Percentiles rank a stretch among this genome's conserved stretches.
phyloP scores from a whole-genome alignment of 2,888 invertebrate genomes.

The Yponomeuta malinellus region DNA sequence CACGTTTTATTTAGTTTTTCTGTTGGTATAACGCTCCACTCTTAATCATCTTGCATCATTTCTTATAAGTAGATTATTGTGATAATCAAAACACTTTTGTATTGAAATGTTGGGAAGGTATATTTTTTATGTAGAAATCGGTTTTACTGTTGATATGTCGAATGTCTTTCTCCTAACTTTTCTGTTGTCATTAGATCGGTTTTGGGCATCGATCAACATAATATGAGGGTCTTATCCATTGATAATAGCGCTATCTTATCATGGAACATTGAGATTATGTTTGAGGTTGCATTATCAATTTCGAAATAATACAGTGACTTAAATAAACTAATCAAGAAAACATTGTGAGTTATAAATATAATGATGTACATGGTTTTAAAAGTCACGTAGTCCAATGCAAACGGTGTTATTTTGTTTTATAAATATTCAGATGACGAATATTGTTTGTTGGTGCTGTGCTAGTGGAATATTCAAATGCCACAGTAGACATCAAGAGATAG shows the following conservation, averaged over 20 bases:
- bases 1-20: neutral
- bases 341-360: too few relatives aligned
- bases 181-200: neutral
- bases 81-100: neutral
- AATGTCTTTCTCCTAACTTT: neutral
- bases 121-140: too few relatives aligned
- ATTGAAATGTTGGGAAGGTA: too few relatives aligned
- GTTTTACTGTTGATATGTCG: neutral
- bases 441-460: neutral
- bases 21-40: neutral
- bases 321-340: neutral
- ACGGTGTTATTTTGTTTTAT: neutral
- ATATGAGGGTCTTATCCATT: conserved; percentile 1
- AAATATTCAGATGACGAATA: neutral
- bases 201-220: neutral
- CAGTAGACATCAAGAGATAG: neutral
- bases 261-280: neutral
- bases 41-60: neutral
- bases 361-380: too few relatives aligned
- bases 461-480: neutral
- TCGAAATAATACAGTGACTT: neutral
- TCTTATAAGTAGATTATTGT: neutral
- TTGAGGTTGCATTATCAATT: conserved; percentile 9
- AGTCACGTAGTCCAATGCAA: too few relatives aligned
- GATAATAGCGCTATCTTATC: conserved; percentile 10